Evolutionary conservation across 2,888 invertebrate genomes (phyloP).

Genomic region (Trichopoda pennipes): DNA sequence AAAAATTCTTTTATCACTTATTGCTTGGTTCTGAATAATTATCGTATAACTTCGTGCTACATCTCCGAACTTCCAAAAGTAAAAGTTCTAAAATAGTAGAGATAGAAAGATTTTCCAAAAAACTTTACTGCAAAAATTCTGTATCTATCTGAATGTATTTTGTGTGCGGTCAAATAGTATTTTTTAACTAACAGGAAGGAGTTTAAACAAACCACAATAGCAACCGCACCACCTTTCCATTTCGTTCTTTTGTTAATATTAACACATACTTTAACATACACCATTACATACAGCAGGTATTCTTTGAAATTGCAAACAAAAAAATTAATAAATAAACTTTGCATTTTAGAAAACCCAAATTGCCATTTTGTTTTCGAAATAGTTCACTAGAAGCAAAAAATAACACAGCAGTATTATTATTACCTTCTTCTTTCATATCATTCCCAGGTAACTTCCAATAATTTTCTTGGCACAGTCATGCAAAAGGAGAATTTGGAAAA

Average conservation of each 20-base stretch:
- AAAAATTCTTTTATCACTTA: constrained; percentile 59
- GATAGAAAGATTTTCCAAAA: constrained; percentile 17
- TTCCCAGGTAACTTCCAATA: neutral
- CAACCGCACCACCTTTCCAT: constrained; percentile 30
- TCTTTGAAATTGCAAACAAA: constrained; percentile 13
- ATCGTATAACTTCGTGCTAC: neutral
- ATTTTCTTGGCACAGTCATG: neutral
- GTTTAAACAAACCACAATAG: constrained; percentile 53
- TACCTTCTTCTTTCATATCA: neutral
- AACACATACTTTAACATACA: constrained; percentile 12
- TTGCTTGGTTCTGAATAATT: constrained; percentile 42
- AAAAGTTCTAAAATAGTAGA: constrained; percentile 16
- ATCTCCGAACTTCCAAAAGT: neutral
- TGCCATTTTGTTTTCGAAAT: constrained; percentile 47
- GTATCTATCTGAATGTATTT: neutral
- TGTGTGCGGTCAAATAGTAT: constrained; percentile 32
- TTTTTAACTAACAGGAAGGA: constrained; percentile 60
- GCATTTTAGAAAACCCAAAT: constrained; percentile 52
- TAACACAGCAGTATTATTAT: constrained; percentile 13
- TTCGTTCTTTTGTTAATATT: neutral
- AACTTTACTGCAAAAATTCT: constrained; percentile 19
- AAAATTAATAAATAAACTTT: constrained; percentile 32
- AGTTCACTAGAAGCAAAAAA: neutral
- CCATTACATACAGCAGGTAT: neutral
- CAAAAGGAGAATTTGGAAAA: neutral